Conservation (phyloP, 1,140 invertebrate species). For the Argopecten irradians region DNA sequence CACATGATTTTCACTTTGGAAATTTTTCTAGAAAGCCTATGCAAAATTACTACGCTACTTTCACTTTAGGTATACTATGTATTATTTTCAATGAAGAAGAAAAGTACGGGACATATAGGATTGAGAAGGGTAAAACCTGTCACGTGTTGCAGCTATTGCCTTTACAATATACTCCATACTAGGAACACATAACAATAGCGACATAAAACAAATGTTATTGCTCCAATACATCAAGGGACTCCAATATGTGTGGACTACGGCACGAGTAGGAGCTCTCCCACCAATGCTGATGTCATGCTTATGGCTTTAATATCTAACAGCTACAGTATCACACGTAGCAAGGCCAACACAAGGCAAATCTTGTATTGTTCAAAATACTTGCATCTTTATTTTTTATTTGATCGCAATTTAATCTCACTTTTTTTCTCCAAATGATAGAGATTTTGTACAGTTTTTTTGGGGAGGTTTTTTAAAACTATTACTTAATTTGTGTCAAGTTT, state of each 20-base stretch:
- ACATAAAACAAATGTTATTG: not conserved
- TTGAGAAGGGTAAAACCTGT: not conserved
- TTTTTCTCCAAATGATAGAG: not conserved
- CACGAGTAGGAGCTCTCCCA: not conserved
- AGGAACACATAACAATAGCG: not conserved
- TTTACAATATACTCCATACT: constrained; percentile 9
- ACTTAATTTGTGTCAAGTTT: not conserved
- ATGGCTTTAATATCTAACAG: not conserved
- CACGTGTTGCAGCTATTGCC: not conserved
- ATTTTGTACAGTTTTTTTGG: not conserved
- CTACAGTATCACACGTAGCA: not conserved
- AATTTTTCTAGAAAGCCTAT: not conserved
- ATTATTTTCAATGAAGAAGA: not conserved
- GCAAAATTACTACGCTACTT: not conserved
- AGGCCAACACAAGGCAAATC: not conserved
- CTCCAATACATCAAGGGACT: not conserved
- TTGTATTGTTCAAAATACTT: constrained; percentile 11
- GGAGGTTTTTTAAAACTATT: not conserved
- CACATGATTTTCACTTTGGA: not conserved
- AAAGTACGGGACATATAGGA: not conserved
- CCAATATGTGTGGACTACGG: not conserved
- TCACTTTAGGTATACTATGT: not conserved
- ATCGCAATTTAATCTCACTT: not conserved
- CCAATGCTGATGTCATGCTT: not conserved
- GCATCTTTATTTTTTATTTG: not conserved